A percentile compares a stretch with the other conserved stretches of the same genome.
Evolutionary conservation across 2,888 invertebrate species (phyloP).

Genomic region (Timema cristinae): DNA sequence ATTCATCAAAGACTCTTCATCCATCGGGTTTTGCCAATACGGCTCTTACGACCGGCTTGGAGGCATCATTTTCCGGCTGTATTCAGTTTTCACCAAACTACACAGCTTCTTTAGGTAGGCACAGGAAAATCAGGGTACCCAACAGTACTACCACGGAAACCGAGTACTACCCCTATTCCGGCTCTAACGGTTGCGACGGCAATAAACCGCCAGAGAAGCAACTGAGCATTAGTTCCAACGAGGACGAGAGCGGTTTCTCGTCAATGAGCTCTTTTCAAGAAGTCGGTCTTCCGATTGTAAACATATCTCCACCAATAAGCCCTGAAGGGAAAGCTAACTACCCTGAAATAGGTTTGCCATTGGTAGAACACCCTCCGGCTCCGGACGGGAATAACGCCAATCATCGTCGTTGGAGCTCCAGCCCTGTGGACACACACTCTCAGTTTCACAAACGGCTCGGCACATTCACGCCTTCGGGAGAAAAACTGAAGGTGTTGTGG

Average conservation of each 20-base stretch:
- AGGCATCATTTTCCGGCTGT: background rate
- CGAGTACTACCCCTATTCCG: background rate
- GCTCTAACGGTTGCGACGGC: too few relatives aligned
- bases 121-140: slow-evolving; percentile 12
- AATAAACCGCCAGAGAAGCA: slow-evolving; percentile 11
- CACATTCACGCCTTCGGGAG: slow-evolving; percentile 17
- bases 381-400: background rate
- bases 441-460: background rate
- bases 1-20: too few relatives aligned
- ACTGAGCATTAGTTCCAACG: slow-evolving; percentile 44
- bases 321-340: background rate
- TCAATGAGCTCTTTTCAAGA: slow-evolving; percentile 83
- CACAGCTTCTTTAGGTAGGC: slow-evolving; percentile 17
- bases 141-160: background rate
- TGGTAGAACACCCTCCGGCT: slow-evolving; percentile 12
- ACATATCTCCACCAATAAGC: slow-evolving; percentile 13
- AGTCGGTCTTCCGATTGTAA: slow-evolving; percentile 59
- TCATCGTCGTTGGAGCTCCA: slow-evolving; percentile 29
- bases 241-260: slow-evolving; percentile 82
- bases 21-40: too few relatives aligned
- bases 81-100: background rate
- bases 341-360: slow-evolving; percentile 25
- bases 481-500: slow-evolving; percentile 24
- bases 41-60: background rate
- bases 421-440: slow-evolving; percentile 20